Evolutionary conservation across 1,140 invertebrate species (phyloP).

Genomic region (Drosophila rhopaloa): DNA sequence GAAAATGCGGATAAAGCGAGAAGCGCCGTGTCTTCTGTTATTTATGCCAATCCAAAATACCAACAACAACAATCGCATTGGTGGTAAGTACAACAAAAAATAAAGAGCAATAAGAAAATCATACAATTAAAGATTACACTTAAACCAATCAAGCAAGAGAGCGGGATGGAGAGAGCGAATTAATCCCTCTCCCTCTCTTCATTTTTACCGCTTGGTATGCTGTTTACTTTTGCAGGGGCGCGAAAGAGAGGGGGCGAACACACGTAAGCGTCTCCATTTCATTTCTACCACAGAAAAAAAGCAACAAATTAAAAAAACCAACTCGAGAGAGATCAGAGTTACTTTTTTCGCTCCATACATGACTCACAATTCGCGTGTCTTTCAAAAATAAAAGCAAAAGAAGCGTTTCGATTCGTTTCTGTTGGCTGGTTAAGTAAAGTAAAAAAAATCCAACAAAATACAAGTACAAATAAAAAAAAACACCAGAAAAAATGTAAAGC

Average conservation of each 20-base stretch:
- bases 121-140: conserved; percentile 39
- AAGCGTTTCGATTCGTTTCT: conserved; percentile 58
- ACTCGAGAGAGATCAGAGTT: conserved; percentile 46
- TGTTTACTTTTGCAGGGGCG: conserved; percentile 32
- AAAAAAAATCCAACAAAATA: conserved; percentile 33
- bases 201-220: conserved; percentile 36
- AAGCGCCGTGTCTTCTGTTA: conserved; percentile 87
- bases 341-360: conserved; percentile 77
- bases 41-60: conserved; percentile 86
- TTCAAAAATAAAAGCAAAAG: conserved; percentile 79
- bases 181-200: conserved; percentile 7
- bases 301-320: conserved; percentile 19
- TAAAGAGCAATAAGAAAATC: conserved; percentile 16
- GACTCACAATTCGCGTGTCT: conserved; percentile 82
- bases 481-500: conserved; percentile 74
- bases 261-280: conserved; percentile 58
- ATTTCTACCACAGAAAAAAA: conserved; percentile 18
- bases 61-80: conserved; percentile 82
- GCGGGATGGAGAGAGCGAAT: conserved; percentile 4
- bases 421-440: conserved; percentile 35
- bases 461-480: conserved; percentile 53
- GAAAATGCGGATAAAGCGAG: conserved; percentile 88
- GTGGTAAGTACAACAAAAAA: conserved; percentile 84
- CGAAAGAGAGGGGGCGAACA: conserved; percentile 33
- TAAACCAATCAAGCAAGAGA: conserved; percentile 14